Percentiles rank a stretch among this genome's conserved stretches.
Conservation (phyloP, 2,797 vertebrate species). For the Sternotherus odoratus region DNA sequence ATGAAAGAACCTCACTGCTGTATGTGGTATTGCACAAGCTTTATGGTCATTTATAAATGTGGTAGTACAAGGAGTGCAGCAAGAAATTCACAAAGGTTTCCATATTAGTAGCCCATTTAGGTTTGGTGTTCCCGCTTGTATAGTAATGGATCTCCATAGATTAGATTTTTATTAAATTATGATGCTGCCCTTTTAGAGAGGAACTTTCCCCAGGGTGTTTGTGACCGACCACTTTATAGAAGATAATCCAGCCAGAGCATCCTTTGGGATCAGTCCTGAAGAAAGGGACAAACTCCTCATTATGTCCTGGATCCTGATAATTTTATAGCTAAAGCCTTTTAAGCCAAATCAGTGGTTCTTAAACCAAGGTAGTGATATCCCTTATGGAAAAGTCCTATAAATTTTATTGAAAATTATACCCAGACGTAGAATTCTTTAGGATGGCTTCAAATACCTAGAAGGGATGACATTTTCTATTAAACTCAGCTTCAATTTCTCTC, state of each 20-base stretch:
- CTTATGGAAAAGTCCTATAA: background rate
- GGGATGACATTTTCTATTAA: background rate
- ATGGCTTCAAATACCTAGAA: constrained; percentile 1
- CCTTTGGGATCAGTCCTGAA: constrained; percentile 36
- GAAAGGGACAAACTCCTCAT: constrained; percentile 34
- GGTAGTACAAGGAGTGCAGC: constrained; percentile 34
- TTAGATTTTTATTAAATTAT: constrained; percentile 68
- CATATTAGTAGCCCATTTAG: constrained; percentile 47
- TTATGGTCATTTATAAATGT: constrained; percentile 69
- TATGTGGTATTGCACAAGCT: constrained; percentile 51
- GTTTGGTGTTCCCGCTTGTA: constrained; percentile 52
- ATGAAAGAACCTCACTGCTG: constrained; percentile 59
- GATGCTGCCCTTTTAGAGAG: constrained; percentile 36
- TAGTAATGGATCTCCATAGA: constrained; percentile 60
- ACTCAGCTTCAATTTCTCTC: background rate
- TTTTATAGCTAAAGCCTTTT: background rate
- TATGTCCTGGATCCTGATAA: constrained; percentile 45
- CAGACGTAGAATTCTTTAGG: background rate
- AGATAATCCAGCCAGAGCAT: constrained; percentile 13
- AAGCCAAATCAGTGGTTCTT: constrained; percentile 24
- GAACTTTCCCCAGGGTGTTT: constrained; percentile 6
- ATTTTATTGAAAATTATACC: background rate
- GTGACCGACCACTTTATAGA: constrained; percentile 20
- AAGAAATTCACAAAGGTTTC: constrained; percentile 57
- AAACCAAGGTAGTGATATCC: background rate